A percentile compares a stretch with the other conserved stretches of the same genome.
phyloP scores from a whole-genome alignment of 2,113 vertebrate genomes.

The Tenrec ecaudatus region DNA sequence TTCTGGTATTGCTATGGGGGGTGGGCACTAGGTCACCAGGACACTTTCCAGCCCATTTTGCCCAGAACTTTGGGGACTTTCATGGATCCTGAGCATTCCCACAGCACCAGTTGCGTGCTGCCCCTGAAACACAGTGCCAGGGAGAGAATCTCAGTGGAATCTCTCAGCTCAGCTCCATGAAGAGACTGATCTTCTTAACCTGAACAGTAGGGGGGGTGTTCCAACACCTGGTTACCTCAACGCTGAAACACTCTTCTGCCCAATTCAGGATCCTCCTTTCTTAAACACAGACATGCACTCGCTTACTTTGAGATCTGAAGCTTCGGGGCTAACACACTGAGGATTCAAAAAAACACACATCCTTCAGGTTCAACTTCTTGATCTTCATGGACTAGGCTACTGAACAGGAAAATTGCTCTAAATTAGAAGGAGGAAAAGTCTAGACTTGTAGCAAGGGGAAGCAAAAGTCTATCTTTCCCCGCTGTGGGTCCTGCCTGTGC shows the following conservation, averaged over 20 bases:
- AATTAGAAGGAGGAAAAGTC: neutral
- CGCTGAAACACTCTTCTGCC: neutral
- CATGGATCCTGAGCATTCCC: neutral
- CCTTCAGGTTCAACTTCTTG: neutral
- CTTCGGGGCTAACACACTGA: neutral
- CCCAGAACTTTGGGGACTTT: conserved; percentile 51
- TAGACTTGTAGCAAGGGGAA: too few species aligned
- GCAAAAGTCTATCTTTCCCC: neutral
- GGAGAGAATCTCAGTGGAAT: neutral
- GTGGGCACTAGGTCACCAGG: neutral
- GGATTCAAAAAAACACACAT: neutral
- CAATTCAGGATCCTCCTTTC: neutral
- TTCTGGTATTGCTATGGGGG: neutral
- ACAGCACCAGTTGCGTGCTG: neutral
- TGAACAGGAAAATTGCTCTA: neutral
- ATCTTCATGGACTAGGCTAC: neutral
- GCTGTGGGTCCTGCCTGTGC: accelerated
- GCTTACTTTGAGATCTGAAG: neutral
- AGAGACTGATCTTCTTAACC: neutral
- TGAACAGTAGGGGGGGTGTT: neutral
- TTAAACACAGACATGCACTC: neutral
- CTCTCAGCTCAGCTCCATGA: neutral
- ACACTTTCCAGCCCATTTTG: neutral
- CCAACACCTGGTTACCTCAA: neutral
- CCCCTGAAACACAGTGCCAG: neutral